A percentile compares a stretch with the other conserved stretches of the same genome.
Conservation (phyloP, 2,113 vertebrate species). For the Muscicapa adusta region DNA sequence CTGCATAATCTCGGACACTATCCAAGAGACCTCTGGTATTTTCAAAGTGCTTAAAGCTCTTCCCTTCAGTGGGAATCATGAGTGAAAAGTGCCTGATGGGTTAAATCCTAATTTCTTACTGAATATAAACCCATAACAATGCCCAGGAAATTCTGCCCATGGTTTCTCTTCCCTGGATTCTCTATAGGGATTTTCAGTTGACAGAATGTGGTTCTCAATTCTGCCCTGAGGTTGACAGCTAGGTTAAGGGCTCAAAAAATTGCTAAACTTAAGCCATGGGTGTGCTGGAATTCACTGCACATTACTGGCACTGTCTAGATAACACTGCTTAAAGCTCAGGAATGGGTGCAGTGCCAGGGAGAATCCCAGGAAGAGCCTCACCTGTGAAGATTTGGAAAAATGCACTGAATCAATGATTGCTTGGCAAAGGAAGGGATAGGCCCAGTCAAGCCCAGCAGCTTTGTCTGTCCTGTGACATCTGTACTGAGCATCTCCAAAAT, state of each 20-base stretch:
- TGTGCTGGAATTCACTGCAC: background rate
- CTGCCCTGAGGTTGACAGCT: background rate
- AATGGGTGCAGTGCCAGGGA: background rate
- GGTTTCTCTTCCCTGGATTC: background rate
- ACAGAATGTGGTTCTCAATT: background rate
- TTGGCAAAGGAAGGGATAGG: background rate
- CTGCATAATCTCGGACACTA: background rate
- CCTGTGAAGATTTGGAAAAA: background rate
- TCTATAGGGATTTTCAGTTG: background rate
- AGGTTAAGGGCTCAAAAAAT: background rate
- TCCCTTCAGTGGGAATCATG: background rate
- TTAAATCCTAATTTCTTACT: background rate
- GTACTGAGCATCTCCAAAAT: background rate
- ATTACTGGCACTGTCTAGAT: background rate
- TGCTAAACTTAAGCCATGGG: background rate
- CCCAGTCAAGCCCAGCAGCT: background rate
- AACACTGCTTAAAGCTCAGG: background rate
- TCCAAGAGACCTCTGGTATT: background rate
- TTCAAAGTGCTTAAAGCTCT: background rate
- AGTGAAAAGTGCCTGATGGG: background rate
- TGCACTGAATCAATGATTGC: background rate
- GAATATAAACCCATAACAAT: background rate
- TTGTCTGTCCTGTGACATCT: background rate
- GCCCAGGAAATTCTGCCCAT: background rate
- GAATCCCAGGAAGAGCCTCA: background rate